Evolutionary conservation across 2,113 vertebrate species (phyloP).

Genomic region (Datnioides undecimradiatus): DNA sequence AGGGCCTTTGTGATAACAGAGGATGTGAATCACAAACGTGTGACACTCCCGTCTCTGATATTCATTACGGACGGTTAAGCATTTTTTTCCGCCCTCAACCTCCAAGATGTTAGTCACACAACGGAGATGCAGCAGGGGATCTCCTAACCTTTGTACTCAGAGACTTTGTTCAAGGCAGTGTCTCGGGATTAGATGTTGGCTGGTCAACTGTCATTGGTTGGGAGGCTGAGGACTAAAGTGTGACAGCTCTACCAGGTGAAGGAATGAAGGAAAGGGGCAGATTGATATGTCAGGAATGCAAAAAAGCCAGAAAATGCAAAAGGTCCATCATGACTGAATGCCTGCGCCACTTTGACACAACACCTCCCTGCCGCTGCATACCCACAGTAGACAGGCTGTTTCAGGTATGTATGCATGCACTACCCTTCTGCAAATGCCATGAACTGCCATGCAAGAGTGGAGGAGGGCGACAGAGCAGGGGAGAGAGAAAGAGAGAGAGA

Average conservation of each 20-base stretch:
- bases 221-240: not conserved
- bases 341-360: slow-evolving; percentile 13
- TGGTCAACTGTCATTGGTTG: slow-evolving; percentile 10
- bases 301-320: slow-evolving; percentile 48
- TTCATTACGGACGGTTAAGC: slow-evolving; percentile 49
- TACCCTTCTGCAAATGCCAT: slow-evolving; percentile 26
- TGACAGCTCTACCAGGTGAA: slow-evolving; percentile 8
- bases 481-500: slow-evolving; percentile 20
- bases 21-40: slow-evolving; percentile 58
- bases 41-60: slow-evolving; percentile 57
- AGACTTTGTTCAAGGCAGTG: slow-evolving; percentile 9
- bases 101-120: slow-evolving; percentile 56
- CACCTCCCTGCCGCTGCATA: slow-evolving; percentile 7
- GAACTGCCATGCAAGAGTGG: slow-evolving; percentile 19
- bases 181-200: not conserved
- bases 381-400: not conserved
- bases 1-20: slow-evolving; percentile 53
- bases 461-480: slow-evolving; percentile 28
- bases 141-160: not conserved
- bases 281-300: slow-evolving; percentile 35
- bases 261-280: slow-evolving; percentile 9
- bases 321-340: slow-evolving; percentile 28
- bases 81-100: slow-evolving; percentile 51
- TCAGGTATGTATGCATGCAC: slow-evolving; percentile 22
- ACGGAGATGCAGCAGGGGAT: slow-evolving; percentile 26